Base-by-base conservation (phyloP, 2,113 vertebrate species). In the Psittacula cyanocephala region DNA sequence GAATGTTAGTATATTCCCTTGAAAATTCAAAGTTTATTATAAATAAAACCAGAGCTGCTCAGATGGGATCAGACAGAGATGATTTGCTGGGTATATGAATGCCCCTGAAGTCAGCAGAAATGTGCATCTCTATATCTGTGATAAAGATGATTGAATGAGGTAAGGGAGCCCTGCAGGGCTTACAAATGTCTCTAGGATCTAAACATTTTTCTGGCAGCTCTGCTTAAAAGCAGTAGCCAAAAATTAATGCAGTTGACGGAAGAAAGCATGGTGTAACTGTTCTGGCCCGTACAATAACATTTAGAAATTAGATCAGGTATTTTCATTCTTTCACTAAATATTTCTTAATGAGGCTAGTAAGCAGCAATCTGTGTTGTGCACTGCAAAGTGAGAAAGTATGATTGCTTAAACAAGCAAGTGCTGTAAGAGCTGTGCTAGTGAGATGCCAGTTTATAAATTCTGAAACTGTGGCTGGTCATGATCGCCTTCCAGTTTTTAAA, bases 121-220 rank as follows among this genome's bases (percentile, higher is more conserved):
- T 93, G 90, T 91, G 88, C 88, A 83, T 92, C 93, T 76, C 57
- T 91, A 0, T 96, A 81, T 93, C 57, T 95, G 83, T 86, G 95
- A 93, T 89, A 70, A 91, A 88, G 95, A 95, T 96, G 97, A 97
- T 95, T 96, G 96, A 96, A 96, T 96, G 96, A 93, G 96, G 94
- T 96, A 94, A 95, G 31, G 72, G 84, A 95, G 82, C 78, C 93
- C 95, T 94, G 75, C 90, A 93, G 88, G 95, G 93, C 88, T 91
- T 88, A 89, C 93, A 84, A 95, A 95, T 84, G 75, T 93, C 93
- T 89, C 49, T 81, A 5, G 84, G 53, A 86, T 89, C 64, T 71
- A 91, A 94, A 86, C 28, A 88, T 96, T 96, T 84, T 89, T 93
- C 92, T 96, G 93, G 86, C 91, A 96, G 84, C 64, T 97, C 67